Evolutionary conservation across 2,797 vertebrate species (phyloP), one percentile per base, ranked within the genome.

Genomic region (Melopsittacus undulatus): DNA sequence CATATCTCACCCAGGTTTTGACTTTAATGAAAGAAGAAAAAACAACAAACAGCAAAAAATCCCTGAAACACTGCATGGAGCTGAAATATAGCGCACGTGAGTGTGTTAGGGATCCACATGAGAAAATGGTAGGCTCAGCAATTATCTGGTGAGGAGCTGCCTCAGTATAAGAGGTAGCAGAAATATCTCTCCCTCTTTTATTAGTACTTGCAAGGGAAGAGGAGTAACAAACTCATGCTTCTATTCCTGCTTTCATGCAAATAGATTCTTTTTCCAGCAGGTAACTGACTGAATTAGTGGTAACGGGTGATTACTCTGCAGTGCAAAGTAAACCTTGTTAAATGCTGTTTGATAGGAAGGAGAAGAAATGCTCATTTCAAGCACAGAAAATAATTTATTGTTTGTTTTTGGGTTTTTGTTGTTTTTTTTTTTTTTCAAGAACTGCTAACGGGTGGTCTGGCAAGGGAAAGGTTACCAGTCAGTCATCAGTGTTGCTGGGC

Each of bases 31-130:
- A 14, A 24, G 20, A 18, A 46, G n/a, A 26, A 81, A 54, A 38
- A 26, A 42, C 7, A 38, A 21, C 11, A 19, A 22, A 26, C 20
- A 42, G 73, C 48, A 38, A 32, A 8, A 40, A 27, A n/a, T 26
- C 17, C 13, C 11, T 49, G 36, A 63, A 66, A 81, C 57, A 19
- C 32, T 13, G 62, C 0, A 0, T 36, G 69, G 46, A 69, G 54
- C 38, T 87, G 16, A 45, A 81, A 38, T 49, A 19, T 0, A 3
- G 38, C 11, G 14, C 16, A 1, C 38, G 15, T 1, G 2, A 80
- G n/a, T 0, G 0, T 3, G 19, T 51, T 90, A 10, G 49, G 77
- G 59, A 29, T 0, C 2, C 21, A 4, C 24, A 43, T 5, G 3
- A 57, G 80, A 72, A 73, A 69, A 64, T 49, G 24, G 66, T 91